These are phyloP conservation scores for Drosophila biarmipes DNA, from an alignment of 1,140 invertebrate genomes.

Conservation along the genomic window DNA sequence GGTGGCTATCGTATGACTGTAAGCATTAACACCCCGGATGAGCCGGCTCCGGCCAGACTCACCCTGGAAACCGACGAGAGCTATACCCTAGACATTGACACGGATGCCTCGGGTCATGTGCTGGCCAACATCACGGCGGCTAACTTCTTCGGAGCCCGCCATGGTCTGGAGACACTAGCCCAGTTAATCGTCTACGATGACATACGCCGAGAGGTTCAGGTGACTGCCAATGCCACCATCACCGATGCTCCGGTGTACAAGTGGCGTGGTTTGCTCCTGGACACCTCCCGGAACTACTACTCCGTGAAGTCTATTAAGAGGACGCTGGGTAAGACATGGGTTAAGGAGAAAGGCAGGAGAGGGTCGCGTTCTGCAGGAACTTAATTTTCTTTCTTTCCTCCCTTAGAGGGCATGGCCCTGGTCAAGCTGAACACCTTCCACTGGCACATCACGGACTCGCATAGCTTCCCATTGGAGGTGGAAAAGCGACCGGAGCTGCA, in stretches of 20 bases:
- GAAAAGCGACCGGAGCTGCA: slow-evolving; percentile 88
- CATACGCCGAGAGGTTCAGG: slow-evolving; percentile 79
- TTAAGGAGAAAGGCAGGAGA: not conserved
- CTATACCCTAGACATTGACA: slow-evolving; percentile 87
- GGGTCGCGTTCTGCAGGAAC: not conserved
- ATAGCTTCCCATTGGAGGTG: slow-evolving; percentile 92
- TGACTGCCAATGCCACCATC: slow-evolving; percentile 87
- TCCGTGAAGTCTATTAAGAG: slow-evolving; percentile 88
- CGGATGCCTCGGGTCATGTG: slow-evolving; percentile 81
- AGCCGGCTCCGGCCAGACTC: slow-evolving; percentile 67
- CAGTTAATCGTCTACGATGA: slow-evolving; percentile 91
- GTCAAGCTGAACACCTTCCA: slow-evolving; percentile 94
- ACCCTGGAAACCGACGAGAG: slow-evolving; percentile 88
- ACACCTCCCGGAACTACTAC: slow-evolving; percentile 91
- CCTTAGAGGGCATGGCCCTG: slow-evolving; percentile 90
- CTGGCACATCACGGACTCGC: slow-evolving; percentile 95
- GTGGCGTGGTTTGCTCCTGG: slow-evolving; percentile 91
- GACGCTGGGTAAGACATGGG: slow-evolving; percentile 86
- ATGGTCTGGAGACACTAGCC: slow-evolving; percentile 91
- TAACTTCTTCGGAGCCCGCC: slow-evolving; percentile 90
- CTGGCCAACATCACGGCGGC: slow-evolving; percentile 87
- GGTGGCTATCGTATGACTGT: slow-evolving; percentile 75
- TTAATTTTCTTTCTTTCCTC: not conserved
- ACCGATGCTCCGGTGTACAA: slow-evolving; percentile 89
- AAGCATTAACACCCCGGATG: slow-evolving; percentile 56